Evolutionary conservation across 2,888 invertebrate genomes (phyloP).

Genomic region (Furcula furcula): DNA sequence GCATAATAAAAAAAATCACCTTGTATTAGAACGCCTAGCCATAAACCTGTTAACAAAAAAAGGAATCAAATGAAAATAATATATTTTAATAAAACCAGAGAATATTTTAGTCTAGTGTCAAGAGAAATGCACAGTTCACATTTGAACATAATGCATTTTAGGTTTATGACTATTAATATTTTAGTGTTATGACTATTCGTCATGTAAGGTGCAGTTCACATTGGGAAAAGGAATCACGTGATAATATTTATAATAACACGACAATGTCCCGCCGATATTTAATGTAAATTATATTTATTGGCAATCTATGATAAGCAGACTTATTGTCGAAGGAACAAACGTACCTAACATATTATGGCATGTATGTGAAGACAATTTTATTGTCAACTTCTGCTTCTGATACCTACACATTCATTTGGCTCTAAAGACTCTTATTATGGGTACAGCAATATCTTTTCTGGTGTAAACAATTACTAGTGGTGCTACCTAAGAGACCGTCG

Average conservation of each 20-base stretch:
- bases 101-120: conserved; percentile 22
- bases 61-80: conserved; percentile 11
- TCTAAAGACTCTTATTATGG: too few species aligned
- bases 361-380: too few species aligned
- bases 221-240: conserved; percentile 2
- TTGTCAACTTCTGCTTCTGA: too few species aligned
- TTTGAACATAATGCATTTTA: conserved; percentile 37
- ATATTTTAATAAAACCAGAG: conserved; percentile 14
- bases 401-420: too few species aligned
- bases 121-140: conserved; percentile 17
- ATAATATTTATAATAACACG: too few species aligned
- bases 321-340: too few species aligned
- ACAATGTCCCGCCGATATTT: neutral
- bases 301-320: too few species aligned
- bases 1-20: conserved; percentile 1
- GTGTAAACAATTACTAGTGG: too few species aligned
- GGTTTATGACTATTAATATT: conserved; percentile 25
- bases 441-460: too few species aligned
- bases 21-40: conserved; percentile 6
- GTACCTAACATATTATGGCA: too few species aligned
- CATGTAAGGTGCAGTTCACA: conserved; percentile 18
- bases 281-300: neutral
- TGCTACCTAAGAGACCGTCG: too few species aligned
- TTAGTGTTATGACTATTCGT: conserved; percentile 14
- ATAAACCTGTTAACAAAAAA: conserved; percentile 10